These are phyloP conservation scores for Bembecia ichneumoniformis DNA, from an alignment of 2,888 invertebrate genomes.

Conservation along the genomic window DNA sequence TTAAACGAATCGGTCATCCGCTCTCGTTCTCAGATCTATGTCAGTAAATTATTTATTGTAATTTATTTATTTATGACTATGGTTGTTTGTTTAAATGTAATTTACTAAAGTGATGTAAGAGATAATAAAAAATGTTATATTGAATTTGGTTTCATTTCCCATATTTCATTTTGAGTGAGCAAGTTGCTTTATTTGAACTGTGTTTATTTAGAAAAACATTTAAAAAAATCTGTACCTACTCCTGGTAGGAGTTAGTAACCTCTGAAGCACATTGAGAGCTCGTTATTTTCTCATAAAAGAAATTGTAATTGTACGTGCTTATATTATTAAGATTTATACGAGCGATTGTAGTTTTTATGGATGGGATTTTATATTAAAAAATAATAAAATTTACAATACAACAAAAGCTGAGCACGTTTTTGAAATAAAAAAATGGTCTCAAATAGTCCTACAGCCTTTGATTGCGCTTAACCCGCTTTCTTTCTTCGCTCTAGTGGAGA, in stretches of 20 bases:
- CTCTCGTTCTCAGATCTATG: slow-evolving; percentile 57
- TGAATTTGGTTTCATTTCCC: slow-evolving; percentile 44
- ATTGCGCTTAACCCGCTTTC: slow-evolving; percentile 41
- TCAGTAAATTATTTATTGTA: slow-evolving; percentile 68
- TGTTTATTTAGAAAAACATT: no score
- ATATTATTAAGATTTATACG: no score
- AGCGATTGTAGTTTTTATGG: no score
- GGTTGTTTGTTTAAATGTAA: slow-evolving; percentile 56
- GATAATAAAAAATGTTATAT: slow-evolving; percentile 44
- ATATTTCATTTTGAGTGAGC: background rate
- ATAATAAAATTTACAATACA: no score
- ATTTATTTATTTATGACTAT: slow-evolving; percentile 69
- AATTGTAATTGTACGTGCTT: no score
- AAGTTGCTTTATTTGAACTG: background rate
- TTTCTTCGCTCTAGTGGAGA: slow-evolving; percentile 60
- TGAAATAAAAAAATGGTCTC: slow-evolving; percentile 10
- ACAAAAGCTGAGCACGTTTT: no score
- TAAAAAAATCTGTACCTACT: no score
- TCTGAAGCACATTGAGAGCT: no score
- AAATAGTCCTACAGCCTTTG: slow-evolving; percentile 30
- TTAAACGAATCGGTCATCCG: slow-evolving; percentile 43
- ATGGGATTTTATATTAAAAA: no score
- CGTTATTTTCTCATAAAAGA: no score
- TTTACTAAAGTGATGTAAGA: slow-evolving; percentile 58
- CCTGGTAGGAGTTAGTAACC: no score